Base-by-base conservation (phyloP, 2,888 invertebrate species). In the Habroteleia sp. region DNA sequence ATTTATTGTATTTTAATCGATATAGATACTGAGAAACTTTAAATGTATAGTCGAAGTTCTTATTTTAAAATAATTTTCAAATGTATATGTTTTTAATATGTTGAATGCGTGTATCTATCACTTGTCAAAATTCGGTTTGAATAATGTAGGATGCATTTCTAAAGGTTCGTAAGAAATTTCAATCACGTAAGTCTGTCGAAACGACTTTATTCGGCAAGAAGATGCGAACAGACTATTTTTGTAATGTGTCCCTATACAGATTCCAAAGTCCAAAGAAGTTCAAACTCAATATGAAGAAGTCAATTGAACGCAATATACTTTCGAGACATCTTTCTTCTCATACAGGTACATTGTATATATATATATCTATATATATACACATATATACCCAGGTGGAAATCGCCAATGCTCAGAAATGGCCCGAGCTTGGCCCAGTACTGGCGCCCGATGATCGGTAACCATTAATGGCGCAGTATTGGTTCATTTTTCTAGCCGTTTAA, bases 261-360 rank as follows among this genome's bases (percentile, higher is more conserved):
- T 81, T 85, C 82, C 82, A 85, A 84, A 84, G 81, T 82, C 86
- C 83, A 87, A 86, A 87, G 83, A 86, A 85, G 23, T 5, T 83
- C 83, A 85, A 87, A 86, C 80, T 87, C 86, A 87, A 87, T 87
- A 87, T 86, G 16, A 86, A 87, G 81, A 80, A 87, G 87, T 87
- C 87, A 87, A 85, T 87, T 84, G 85, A 85, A 82, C 80, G 81
- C 80, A n/a, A 82, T 81, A 83, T 82, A 83, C 83, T 84, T 83
- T 80, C 77, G 83, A 82, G 79, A 78, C 71, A 77, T 46, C 39
- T 31, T 46, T n/a, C 48, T 31, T 20, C 27, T 3, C n/a, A n/a
- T n/a, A n/a, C n/a, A n/a, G n/a, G n/a, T n/a, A n/a, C n/a, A n/a
- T n/a, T n/a, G n/a, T n/a, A n/a, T n/a, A n/a, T n/a, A n/a, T n/a